These are phyloP conservation scores for Colostygia pectinataria DNA, from an alignment of 2,888 invertebrate species.

Conservation along the genomic window DNA sequence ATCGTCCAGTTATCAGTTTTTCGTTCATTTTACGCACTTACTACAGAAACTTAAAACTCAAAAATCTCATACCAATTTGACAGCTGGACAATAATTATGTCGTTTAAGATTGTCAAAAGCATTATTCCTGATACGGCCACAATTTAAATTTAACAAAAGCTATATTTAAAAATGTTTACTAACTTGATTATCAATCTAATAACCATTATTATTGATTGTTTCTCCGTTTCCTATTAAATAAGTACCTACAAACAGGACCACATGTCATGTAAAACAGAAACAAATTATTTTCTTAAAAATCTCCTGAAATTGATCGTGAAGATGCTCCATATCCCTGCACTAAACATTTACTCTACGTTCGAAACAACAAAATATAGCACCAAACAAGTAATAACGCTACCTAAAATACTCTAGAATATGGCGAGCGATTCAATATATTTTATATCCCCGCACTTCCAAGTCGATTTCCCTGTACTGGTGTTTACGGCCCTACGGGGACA, in stretches of 20 bases:
- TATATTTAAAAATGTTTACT: no score
- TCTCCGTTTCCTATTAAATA: no score
- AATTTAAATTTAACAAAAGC: no score
- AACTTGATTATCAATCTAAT: no score
- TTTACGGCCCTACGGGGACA: conserved; percentile 46
- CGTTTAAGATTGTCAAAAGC: no score
- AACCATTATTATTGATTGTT: no score
- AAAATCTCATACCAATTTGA: no score
- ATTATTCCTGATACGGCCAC: no score
- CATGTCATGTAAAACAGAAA: neutral
- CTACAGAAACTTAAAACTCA: no score
- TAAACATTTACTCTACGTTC: conserved; percentile 12
- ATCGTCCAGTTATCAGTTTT: no score
- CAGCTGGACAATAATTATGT: no score
- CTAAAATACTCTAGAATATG: conserved; percentile 22
- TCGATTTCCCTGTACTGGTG: conserved; percentile 46
- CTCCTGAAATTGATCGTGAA: conserved; percentile 7
- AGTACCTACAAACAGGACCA: neutral
- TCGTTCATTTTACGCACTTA: no score
- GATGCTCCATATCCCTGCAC: conserved; percentile 5
- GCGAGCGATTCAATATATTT: conserved; percentile 42
- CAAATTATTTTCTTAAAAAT: conserved; percentile 6
- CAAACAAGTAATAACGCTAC: conserved; percentile 13
- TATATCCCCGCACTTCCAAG: conserved; percentile 43
- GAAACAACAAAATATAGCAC: conserved; percentile 13